Conservation (phyloP, 2,888 invertebrate species). For the Drosophila leonis region DNA sequence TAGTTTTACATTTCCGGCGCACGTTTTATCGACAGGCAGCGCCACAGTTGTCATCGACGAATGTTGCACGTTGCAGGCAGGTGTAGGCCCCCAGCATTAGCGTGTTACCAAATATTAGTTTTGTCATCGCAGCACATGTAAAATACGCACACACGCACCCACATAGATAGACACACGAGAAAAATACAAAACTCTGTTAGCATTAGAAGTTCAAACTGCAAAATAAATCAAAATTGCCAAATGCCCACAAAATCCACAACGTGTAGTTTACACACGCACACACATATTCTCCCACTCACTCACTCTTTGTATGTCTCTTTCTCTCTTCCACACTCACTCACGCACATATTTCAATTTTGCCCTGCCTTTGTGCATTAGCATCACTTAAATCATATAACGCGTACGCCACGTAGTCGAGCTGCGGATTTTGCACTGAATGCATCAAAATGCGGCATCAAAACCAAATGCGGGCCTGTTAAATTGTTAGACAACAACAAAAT, state of each 20-base stretch:
- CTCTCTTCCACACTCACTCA: slow-evolving; percentile 3
- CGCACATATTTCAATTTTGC: slow-evolving; percentile 68
- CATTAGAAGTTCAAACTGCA: slow-evolving; percentile 55
- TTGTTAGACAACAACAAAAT: slow-evolving; percentile 56
- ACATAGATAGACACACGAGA: slow-evolving; percentile 4
- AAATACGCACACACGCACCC: slow-evolving; percentile 33
- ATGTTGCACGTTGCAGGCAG: slow-evolving; percentile 67
- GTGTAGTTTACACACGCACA: slow-evolving; percentile 23
- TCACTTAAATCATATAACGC: slow-evolving; percentile 75
- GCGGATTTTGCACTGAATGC: slow-evolving; percentile 44
- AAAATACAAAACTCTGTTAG: slow-evolving; percentile 64
- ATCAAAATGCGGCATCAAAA: slow-evolving; percentile 29
- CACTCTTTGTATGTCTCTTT: neutral
- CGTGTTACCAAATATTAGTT: slow-evolving; percentile 63
- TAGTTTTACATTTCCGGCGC: slow-evolving; percentile 75
- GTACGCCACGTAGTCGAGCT: slow-evolving; percentile 65
- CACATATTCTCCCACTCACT: neutral
- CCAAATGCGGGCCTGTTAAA: slow-evolving; percentile 51
- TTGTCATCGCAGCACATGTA: slow-evolving; percentile 59
- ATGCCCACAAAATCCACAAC: slow-evolving; percentile 41
- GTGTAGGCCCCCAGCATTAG: slow-evolving; percentile 57
- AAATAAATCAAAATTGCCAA: slow-evolving; percentile 79
- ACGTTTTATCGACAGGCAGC: slow-evolving; percentile 39
- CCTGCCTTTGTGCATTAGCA: slow-evolving; percentile 77
- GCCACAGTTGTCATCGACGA: slow-evolving; percentile 50